Conservation (phyloP, 2,113 vertebrate genomes). For the Bothrops jararaca region DNA sequence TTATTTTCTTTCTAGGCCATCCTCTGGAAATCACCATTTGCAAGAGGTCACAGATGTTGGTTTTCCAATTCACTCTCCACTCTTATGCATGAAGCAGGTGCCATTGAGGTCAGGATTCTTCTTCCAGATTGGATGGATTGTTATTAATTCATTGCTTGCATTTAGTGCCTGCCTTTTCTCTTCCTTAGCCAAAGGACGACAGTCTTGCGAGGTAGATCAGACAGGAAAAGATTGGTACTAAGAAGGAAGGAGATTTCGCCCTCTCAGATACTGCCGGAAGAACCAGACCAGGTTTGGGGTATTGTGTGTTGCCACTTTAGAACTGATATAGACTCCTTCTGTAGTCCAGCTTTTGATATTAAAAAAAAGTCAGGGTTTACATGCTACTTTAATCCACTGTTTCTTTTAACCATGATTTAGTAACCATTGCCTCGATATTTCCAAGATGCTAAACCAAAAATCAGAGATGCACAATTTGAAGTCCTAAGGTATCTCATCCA, state of each 20-base stretch:
- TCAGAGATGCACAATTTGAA: not conserved
- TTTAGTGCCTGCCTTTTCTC: not conserved
- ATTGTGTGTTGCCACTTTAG: not conserved
- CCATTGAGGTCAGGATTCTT: not conserved
- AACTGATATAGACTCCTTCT: not conserved
- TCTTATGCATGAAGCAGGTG: not conserved
- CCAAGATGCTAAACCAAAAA: not conserved
- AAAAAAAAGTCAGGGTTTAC: not conserved
- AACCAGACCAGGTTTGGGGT: not conserved
- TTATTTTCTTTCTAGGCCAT: not conserved
- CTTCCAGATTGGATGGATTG: not conserved
- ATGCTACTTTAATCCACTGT: not conserved
- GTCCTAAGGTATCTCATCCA: not conserved
- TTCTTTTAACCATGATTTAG: not conserved
- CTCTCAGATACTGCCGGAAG: not conserved
- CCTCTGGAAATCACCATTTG: not conserved
- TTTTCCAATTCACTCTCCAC: not conserved
- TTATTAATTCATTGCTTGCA: not conserved
- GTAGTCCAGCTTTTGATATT: not conserved
- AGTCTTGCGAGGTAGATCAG: not conserved
- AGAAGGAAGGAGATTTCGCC: not conserved
- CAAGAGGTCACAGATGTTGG: not conserved
- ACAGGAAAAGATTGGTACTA: not conserved
- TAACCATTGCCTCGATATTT: not conserved
- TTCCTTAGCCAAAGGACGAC: not conserved